phyloP scores from a whole-genome alignment of 1,140 invertebrate genomes.

The Streblospio benedicti region DNA sequence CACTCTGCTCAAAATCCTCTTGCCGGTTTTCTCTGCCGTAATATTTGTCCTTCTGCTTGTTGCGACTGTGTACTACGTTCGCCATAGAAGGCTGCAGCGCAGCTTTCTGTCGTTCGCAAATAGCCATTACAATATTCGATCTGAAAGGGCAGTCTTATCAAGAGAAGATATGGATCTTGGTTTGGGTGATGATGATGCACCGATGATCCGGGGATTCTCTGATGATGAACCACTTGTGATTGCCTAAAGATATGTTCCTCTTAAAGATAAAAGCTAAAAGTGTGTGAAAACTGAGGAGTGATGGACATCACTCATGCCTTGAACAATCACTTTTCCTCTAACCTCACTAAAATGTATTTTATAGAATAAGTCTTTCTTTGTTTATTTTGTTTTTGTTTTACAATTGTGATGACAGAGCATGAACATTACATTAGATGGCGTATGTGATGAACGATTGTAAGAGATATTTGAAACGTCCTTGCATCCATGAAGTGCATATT shows the following conservation, averaged over 20 bases:
- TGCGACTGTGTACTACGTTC: conserved; percentile 58
- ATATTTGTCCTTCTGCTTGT: conserved; percentile 54
- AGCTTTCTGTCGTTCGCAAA: conserved; percentile 73
- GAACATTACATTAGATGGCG: no score
- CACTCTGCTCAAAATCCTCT: conserved; percentile 45
- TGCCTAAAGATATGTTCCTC: conserved; percentile 59
- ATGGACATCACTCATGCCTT: no score
- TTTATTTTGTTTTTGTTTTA: no score
- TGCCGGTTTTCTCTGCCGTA: conserved; percentile 51
- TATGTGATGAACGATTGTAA: no score
- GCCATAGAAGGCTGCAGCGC: conserved; percentile 65
- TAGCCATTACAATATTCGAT: conserved; percentile 75
- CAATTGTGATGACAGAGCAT: no score
- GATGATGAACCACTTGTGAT: conserved; percentile 88
- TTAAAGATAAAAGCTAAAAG: no score
- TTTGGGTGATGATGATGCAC: conserved; percentile 74
- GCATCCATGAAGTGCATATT: no score
- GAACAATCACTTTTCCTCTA: no score
- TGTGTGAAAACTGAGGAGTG: no score
- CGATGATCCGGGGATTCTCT: conserved; percentile 79
- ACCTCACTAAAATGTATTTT: no score
- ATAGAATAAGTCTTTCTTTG: no score
- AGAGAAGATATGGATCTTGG: conserved; percentile 61
- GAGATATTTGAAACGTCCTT: no score
- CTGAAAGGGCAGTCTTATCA: conserved; percentile 72